phyloP scores from a whole-genome alignment of 2,113 vertebrate genomes.

The Scortum barcoo region DNA sequence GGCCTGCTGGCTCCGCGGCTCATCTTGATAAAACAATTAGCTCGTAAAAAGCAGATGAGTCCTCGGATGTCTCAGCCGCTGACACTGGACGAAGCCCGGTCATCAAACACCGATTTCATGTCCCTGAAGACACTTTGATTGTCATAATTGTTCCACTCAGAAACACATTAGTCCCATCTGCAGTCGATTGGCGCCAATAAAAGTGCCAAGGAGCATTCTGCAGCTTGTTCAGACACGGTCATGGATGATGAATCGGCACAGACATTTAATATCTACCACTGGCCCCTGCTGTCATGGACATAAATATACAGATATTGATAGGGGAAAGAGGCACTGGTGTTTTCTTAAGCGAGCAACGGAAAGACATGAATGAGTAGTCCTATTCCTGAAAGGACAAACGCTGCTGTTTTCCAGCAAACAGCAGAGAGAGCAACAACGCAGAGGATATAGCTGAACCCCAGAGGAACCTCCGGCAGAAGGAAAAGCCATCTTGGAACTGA shows the following conservation, averaged over 20 bases:
- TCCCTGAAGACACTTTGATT: constrained; percentile 74
- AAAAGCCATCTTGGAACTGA: constrained; percentile 74
- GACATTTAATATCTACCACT: constrained; percentile 70
- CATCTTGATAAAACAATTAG: constrained; percentile 74
- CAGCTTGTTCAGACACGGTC: constrained; percentile 63
- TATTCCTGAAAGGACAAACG: constrained; percentile 52
- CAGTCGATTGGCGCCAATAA: constrained; percentile 69
- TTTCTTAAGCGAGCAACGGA: constrained; percentile 58
- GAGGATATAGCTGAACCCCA: constrained; percentile 64
- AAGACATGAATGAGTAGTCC: constrained; percentile 31
- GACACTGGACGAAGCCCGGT: constrained; percentile 47
- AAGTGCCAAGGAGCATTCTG: constrained; percentile 62
- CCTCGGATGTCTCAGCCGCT: constrained; percentile 33
- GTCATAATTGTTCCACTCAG: constrained; percentile 77
- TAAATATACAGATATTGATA: constrained; percentile 69
- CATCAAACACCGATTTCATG: constrained; percentile 66
- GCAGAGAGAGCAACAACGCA: constrained; percentile 44
- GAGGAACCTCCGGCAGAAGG: constrained; percentile 74
- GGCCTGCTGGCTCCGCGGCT: constrained; percentile 37
- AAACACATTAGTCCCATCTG: constrained; percentile 75
- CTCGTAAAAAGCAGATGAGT: constrained; percentile 44
- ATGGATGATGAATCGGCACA: constrained; percentile 58
- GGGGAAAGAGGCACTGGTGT: constrained; percentile 48
- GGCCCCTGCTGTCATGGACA: constrained; percentile 37
- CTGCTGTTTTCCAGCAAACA: constrained; percentile 64